Conservation (phyloP, 2,113 vertebrate species). For the Semnornis frantzii region DNA sequence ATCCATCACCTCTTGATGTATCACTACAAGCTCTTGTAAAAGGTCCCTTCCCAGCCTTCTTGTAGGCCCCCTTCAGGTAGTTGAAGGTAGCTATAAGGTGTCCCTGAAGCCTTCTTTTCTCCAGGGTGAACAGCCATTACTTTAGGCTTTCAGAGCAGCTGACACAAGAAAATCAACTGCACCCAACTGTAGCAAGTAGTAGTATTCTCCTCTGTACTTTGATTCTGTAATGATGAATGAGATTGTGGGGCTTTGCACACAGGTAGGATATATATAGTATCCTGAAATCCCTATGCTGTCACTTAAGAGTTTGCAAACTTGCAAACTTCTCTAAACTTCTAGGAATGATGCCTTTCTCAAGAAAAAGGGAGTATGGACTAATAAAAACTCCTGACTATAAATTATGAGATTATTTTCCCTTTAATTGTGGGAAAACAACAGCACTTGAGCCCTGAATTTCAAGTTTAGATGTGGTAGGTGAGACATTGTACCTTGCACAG, state of each 20-base stretch:
- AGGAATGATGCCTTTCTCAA: neutral
- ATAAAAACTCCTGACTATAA: neutral
- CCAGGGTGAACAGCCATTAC: neutral
- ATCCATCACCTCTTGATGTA: too few species aligned
- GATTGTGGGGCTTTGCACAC: neutral
- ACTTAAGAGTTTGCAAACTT: neutral
- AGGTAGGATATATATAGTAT: neutral
- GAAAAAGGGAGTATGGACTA: neutral
- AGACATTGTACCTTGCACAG: neutral
- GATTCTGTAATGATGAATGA: neutral
- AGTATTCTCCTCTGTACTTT: neutral
- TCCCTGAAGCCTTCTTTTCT: too few species aligned
- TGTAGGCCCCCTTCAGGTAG: too few species aligned
- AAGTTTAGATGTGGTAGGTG: neutral
- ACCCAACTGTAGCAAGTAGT: neutral
- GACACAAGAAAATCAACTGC: neutral
- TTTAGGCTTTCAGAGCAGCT: neutral
- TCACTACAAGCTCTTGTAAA: too few species aligned
- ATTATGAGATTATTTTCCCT: accelerated
- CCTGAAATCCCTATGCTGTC: neutral
- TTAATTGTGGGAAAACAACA: neutral
- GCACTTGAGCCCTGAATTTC: neutral
- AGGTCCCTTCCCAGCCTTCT: too few species aligned
- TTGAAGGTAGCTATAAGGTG: too few species aligned
- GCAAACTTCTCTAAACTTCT: neutral